These are phyloP conservation scores for Paratilapia polleni DNA, from an alignment of 2,113 vertebrate species.

Conservation along the genomic window DNA sequence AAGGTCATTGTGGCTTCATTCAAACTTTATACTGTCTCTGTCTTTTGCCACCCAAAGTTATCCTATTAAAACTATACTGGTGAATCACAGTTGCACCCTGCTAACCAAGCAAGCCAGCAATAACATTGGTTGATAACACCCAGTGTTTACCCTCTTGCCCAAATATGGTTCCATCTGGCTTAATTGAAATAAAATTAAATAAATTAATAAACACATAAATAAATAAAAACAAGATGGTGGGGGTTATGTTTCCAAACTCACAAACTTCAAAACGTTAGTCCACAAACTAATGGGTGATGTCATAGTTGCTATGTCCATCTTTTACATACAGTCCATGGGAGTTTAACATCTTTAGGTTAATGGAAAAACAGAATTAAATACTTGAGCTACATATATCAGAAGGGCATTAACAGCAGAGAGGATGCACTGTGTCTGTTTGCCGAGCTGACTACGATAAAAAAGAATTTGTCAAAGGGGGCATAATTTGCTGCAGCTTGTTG, in stretches of 20 bases:
- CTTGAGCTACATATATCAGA: not conserved
- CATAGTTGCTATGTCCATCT: not conserved
- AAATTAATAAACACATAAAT: not conserved
- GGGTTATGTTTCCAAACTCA: not conserved
- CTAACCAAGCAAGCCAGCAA: no score
- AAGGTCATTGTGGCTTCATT: no score
- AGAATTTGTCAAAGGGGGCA: no score
- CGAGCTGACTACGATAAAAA: not conserved
- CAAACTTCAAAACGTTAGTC: no score
- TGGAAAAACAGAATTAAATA: not conserved
- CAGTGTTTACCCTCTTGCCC: no score
- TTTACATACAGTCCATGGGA: not conserved
- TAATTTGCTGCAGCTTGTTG: not conserved
- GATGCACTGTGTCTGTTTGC: not conserved
- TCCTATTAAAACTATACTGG: no score
- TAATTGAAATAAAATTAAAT: not conserved
- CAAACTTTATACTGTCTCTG: no score
- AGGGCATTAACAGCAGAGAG: not conserved
- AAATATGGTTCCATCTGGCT: not conserved
- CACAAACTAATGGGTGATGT: not conserved
- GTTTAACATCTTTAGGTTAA: not conserved
- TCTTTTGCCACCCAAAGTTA: no score
- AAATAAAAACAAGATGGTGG: not conserved
- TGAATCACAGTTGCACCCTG: no score
- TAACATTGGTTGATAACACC: no score